phyloP scores from a whole-genome alignment of 2,888 invertebrate genomes.

The Noctua janthina region DNA sequence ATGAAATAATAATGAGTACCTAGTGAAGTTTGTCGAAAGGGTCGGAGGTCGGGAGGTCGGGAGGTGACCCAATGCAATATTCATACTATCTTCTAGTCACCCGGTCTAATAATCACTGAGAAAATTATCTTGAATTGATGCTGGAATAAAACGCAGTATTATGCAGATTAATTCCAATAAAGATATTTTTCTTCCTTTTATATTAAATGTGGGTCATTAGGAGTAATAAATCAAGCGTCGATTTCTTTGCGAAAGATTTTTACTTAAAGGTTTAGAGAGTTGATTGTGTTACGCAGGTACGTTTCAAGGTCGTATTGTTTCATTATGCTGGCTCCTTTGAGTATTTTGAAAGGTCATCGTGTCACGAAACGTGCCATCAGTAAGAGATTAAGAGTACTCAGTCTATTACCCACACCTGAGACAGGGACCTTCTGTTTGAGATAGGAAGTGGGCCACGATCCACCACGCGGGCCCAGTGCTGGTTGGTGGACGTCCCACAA shows the following conservation, averaged over 20 bases:
- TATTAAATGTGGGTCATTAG: slow-evolving; percentile 53
- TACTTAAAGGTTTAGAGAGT: slow-evolving; percentile 24
- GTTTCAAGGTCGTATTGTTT: not conserved
- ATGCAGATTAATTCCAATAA: slow-evolving; percentile 41
- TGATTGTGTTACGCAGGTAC: slow-evolving; percentile 28
- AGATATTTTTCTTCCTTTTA: slow-evolving; percentile 38
- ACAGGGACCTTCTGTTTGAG: not conserved
- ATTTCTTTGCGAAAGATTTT: slow-evolving; percentile 24
- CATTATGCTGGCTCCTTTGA: slow-evolving; percentile 6
- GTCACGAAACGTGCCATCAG: not conserved
- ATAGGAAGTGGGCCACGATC: not conserved
- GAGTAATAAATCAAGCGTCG: slow-evolving; percentile 41
- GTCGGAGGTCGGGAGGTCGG: slow-evolving; percentile 8
- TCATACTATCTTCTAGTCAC: slow-evolving; percentile 46
- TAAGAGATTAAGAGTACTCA: not conserved
- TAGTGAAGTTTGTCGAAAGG: slow-evolving; percentile 17
- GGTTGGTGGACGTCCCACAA: not conserved
- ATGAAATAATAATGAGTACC: slow-evolving; percentile 45
- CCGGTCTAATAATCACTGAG: slow-evolving; percentile 34
- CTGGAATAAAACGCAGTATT: slow-evolving; percentile 36
- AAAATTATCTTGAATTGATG: slow-evolving; percentile 15
- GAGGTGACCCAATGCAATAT: slow-evolving; percentile 60
- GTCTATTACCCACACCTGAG: not conserved
- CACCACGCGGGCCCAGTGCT: not conserved
- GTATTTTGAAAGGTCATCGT: not conserved